Percentiles rank a stretch among this genome's conserved stretches.
Conservation (phyloP, 2,113 vertebrate species). For the Cisticola juncidis region DNA sequence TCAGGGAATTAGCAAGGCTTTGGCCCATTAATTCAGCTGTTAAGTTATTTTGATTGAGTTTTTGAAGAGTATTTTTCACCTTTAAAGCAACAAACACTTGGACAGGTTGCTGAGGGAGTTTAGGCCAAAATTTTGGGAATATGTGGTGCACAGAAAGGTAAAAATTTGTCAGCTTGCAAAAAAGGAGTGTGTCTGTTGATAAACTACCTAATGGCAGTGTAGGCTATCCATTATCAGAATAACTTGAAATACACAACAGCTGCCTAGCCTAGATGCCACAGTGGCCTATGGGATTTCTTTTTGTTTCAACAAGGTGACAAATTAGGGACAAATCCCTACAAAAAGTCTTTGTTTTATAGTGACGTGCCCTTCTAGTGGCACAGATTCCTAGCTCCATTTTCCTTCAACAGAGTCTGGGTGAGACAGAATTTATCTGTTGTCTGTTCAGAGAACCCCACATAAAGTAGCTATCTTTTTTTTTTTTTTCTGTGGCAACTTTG, state of each 20-base stretch:
- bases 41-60: neutral
- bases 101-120: neutral
- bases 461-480: neutral
- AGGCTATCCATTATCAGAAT: neutral
- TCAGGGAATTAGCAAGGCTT: neutral
- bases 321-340: neutral
- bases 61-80: neutral
- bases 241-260: neutral
- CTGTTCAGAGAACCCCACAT: neutral
- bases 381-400: neutral
- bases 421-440: neutral
- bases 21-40: neutral
- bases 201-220: no score
- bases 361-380: neutral
- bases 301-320: neutral
- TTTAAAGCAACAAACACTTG: neutral
- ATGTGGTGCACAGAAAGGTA: neutral
- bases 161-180: neutral
- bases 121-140: neutral
- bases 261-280: neutral
- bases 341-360: neutral
- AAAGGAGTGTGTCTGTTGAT: neutral
- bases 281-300: neutral
- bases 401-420: neutral
- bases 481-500: neutral